Base-by-base conservation (phyloP, 1,140 invertebrate species). In the Theocolax elegans region DNA sequence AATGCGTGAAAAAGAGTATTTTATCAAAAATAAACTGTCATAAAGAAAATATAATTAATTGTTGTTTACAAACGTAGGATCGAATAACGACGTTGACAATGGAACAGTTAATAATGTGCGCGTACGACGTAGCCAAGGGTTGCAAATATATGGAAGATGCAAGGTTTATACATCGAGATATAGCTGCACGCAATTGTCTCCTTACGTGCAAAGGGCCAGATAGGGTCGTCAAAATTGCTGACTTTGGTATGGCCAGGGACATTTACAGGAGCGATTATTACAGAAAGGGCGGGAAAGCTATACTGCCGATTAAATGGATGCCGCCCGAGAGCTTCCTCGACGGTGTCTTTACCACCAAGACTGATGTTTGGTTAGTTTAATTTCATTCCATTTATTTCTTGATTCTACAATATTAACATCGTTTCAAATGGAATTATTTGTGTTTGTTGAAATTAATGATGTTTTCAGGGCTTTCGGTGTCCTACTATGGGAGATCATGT, bases 231-330 rank as follows among this genome's bases (percentile, higher is more conserved):
- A 99, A 99, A 87, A 99, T 99, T 69, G 96, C 96, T 0, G 98
- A 99, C 86, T 99, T 99, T 86, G 98, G 98, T 19, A 97, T 99
- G 94, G 96, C 97, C 0, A 87, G 97, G 63, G 97, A 99, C 82
- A 97, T 99, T 66, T 93, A 93, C 79, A 91, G 96, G 65, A 93
- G 95, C 38, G 97, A 99, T 83, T 99, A 99, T 81, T 99, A 99
- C 82, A 91, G 95, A 68, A 99, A 99, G 87, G 97, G 96, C 13
- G 97, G 97, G 0, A 97, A 97, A 83, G 96, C 97, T 0, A 96
- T 99, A 93, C 82, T 99, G 44, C 97, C 97, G 1, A 97, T 99
- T 0, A 97, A 98, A 79, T 99, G 97, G 97, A 99, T 99, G 97
- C 97, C 98, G 1, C 97, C 97, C 0, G 97, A 99, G 84, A 96